Conservation (phyloP, 1,140 invertebrate genomes). For the Propsilocerus akamusi region DNA sequence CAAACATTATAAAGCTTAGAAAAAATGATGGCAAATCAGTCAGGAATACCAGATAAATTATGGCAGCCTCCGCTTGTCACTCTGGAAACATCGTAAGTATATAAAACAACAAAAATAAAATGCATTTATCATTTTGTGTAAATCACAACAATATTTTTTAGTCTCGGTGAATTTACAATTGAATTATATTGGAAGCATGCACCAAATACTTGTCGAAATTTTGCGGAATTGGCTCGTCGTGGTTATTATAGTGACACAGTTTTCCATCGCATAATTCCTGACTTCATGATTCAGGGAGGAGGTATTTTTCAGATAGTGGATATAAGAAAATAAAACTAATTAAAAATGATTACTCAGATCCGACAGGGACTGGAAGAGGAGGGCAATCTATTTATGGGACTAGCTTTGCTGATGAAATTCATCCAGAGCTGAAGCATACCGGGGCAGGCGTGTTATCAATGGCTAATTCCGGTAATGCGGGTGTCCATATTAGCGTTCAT, state of each 20-base stretch:
- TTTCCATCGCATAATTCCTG: conserved; percentile 88
- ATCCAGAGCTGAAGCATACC: conserved; percentile 84
- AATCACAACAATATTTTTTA: conserved; percentile 28
- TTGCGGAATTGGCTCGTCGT: conserved; percentile 77
- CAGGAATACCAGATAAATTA: conserved; percentile 62
- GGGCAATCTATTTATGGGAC: conserved; percentile 93
- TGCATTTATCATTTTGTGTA: conserved; percentile 4
- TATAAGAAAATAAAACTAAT: no score
- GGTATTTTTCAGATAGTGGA: no score
- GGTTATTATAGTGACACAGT: conserved; percentile 94
- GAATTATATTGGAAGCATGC: conserved; percentile 98
- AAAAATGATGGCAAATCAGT: background rate
- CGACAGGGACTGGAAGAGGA: conserved; percentile 85
- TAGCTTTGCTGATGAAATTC: conserved; percentile 90
- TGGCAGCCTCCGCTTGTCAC: conserved; percentile 71
- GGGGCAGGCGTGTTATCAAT: conserved; percentile 45
- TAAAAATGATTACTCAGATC: no score
- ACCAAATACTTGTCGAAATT: conserved; percentile 88
- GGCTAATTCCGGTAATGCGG: conserved; percentile 51
- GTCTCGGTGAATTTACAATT: conserved; percentile 81
- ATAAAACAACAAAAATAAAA: conserved; percentile 5
- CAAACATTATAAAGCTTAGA: no score
- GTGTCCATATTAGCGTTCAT: conserved; percentile 70
- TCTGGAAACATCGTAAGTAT: conserved; percentile 57
- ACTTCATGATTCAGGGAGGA: conserved; percentile 96